Percentiles rank a stretch among this genome's conserved stretches.
Conservation (phyloP, 2,797 vertebrate species). For the Lophotriccus pileatus region DNA sequence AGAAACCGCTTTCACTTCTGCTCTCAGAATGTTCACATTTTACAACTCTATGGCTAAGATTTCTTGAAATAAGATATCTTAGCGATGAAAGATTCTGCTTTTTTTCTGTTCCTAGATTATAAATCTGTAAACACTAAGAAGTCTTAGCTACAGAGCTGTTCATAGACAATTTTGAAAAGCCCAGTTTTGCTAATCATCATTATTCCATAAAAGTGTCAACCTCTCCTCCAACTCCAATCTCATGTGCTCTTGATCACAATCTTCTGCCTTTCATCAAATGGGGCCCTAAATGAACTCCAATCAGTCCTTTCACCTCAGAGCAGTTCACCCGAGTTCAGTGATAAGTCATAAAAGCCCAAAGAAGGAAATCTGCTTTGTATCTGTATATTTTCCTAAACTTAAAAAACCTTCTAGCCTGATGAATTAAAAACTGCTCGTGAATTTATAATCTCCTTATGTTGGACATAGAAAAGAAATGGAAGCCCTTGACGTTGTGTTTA, state of each 20-base stretch:
- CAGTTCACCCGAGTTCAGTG: constrained; percentile 49
- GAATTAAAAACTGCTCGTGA: neutral
- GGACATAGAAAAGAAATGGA: neutral
- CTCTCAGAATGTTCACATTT: neutral
- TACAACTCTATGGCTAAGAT: neutral
- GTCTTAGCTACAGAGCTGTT: neutral
- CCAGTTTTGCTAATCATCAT: constrained; percentile 66
- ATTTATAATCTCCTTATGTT: neutral
- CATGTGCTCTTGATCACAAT: constrained; percentile 66
- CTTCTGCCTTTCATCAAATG: constrained; percentile 73
- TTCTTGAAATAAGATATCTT: constrained; percentile 33
- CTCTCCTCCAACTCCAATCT: constrained; percentile 18
- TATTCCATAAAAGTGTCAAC: constrained; percentile 73
- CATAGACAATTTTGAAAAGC: constrained; percentile 21
- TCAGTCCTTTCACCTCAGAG: constrained; percentile 23
- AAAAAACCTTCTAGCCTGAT: neutral
- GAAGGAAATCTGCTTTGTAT: constrained; percentile 6
- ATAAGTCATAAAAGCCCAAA: constrained; percentile 40
- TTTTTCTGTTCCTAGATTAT: constrained; percentile 67
- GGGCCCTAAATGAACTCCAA: neutral
- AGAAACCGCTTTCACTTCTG: neutral
- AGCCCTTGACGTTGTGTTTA: neutral
- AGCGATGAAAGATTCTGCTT: constrained; percentile 41
- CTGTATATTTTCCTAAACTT: neutral
- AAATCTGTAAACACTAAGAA: constrained; percentile 60